A percentile compares a stretch with the other conserved stretches of the same genome.
These are phyloP conservation scores for Nothobranchius kuhntae DNA, from an alignment of 2,113 vertebrate genomes.

Conservation along the genomic window DNA sequence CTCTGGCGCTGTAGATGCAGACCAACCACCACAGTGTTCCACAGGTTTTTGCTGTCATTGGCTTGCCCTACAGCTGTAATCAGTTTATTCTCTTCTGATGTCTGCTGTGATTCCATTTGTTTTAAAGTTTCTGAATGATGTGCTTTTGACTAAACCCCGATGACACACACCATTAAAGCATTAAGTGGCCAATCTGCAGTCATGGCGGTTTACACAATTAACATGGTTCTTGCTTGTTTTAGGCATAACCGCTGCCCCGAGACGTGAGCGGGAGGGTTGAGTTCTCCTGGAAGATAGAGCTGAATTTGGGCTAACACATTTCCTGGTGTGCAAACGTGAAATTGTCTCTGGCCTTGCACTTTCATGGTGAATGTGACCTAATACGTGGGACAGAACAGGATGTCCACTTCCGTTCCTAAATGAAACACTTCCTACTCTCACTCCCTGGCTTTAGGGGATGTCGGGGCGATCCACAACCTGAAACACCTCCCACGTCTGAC, in stretches of 20 bases:
- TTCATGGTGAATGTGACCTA: conserved; percentile 44
- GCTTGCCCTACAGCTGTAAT: too few species aligned
- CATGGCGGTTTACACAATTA: conserved; percentile 52
- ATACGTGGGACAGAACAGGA: conserved; percentile 56
- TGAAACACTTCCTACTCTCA: conserved; percentile 49
- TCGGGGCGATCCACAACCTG: conserved; percentile 26
- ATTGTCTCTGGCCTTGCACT: conserved; percentile 41
- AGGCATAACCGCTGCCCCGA: neutral
- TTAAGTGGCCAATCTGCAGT: conserved; percentile 26
- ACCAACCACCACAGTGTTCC: too few species aligned
- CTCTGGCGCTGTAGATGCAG: conserved; percentile 83
- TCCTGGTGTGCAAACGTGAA: conserved; percentile 42
- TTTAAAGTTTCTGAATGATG: conserved; percentile 27
- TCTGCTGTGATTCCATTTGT: conserved; percentile 5
- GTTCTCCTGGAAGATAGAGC: neutral
- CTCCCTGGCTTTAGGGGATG: conserved; percentile 53
- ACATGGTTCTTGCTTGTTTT: conserved; percentile 4
- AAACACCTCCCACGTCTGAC: conserved; percentile 42
- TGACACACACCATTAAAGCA: too few species aligned
- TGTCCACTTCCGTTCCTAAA: conserved; percentile 63
- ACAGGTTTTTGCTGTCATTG: neutral
- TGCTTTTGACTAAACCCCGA: neutral
- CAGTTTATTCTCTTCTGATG: neutral
- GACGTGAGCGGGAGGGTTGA: neutral
- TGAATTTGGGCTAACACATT: conserved; percentile 34